phyloP scores from a whole-genome alignment of 2,888 invertebrate genomes.

The Ceraclea dissimilis region DNA sequence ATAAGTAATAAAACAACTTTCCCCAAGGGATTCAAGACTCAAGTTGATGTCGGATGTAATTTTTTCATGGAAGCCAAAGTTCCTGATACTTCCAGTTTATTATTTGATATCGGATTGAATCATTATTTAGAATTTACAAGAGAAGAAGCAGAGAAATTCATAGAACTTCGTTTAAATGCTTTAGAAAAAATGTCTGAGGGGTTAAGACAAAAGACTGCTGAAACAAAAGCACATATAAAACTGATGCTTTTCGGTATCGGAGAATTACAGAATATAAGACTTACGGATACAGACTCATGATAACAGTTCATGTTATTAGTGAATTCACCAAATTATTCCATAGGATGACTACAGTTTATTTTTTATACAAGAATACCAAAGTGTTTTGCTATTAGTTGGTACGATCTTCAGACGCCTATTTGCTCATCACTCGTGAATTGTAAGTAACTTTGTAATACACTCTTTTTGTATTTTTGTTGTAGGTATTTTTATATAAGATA shows the following conservation, averaged over 20 bases:
- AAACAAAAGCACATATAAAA: constrained; percentile 72
- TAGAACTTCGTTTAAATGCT: constrained; percentile 59
- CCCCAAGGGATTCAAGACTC: constrained; percentile 54
- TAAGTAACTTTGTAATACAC: too few relatives aligned
- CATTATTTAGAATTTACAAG: constrained; percentile 65
- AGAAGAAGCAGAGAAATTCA: constrained; percentile 62
- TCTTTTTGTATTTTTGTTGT: too few relatives aligned
- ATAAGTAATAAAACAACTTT: constrained; percentile 49
- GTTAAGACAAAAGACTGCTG: constrained; percentile 57
- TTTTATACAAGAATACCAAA: too few relatives aligned
- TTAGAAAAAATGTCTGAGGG: constrained; percentile 55
- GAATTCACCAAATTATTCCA: too few relatives aligned
- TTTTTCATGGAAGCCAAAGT: constrained; percentile 75
- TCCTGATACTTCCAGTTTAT: constrained; percentile 55
- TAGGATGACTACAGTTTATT: too few relatives aligned
- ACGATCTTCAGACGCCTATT: too few relatives aligned
- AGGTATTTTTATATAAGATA: too few relatives aligned
- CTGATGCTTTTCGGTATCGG: constrained; percentile 62
- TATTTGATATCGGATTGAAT: constrained; percentile 69
- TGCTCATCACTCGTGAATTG: too few relatives aligned
- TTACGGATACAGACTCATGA: constrained; percentile 13
- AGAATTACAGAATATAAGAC: constrained; percentile 45
- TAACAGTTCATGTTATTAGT: too few relatives aligned
- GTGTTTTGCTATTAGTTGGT: too few relatives aligned
- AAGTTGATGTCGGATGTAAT: constrained; percentile 77